Evolutionary conservation across 2,888 invertebrate genomes (phyloP).

Genomic region (Tachystola acroxantha): DNA sequence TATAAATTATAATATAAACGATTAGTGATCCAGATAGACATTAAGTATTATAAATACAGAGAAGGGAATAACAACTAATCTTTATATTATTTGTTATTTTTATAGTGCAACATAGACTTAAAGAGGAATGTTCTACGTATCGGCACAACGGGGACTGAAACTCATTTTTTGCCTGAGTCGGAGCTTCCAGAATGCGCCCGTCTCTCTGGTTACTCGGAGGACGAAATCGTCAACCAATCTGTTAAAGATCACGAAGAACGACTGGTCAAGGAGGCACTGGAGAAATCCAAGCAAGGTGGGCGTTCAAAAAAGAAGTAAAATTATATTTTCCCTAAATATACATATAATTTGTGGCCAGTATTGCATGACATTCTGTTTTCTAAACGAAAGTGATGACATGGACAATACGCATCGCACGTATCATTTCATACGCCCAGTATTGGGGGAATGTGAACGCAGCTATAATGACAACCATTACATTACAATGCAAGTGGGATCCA

Average conservation of each 20-base stretch:
- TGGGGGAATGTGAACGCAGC: no score
- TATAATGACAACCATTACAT: no score
- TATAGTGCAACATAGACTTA: conserved; percentile 93
- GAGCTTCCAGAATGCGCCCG: conserved; percentile 86
- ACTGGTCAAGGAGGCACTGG: conserved; percentile 84
- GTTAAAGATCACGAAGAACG: conserved; percentile 81
- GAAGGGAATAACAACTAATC: no score
- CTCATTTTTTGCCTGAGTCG: conserved; percentile 89
- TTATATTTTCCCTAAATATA: not conserved
- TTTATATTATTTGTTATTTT: conserved; percentile 3
- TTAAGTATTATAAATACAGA: no score
- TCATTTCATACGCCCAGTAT: no score
- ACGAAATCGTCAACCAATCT: conserved; percentile 72
- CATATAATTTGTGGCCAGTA: no score
- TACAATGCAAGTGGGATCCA: no score
- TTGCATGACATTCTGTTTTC: no score
- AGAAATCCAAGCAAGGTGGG: conserved; percentile 82
- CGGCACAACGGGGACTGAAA: conserved; percentile 96
- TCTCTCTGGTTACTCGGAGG: conserved; percentile 83
- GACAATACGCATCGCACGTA: no score
- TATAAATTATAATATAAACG: no score
- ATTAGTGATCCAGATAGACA: no score
- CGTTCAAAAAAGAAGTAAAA: conserved; percentile 51
- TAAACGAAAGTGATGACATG: no score
- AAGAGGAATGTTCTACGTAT: conserved; percentile 92